These are phyloP conservation scores for Echinarachnius parma DNA, from an alignment of 53 echinoderm and acorn worm genomes.

Conservation along the genomic window DNA sequence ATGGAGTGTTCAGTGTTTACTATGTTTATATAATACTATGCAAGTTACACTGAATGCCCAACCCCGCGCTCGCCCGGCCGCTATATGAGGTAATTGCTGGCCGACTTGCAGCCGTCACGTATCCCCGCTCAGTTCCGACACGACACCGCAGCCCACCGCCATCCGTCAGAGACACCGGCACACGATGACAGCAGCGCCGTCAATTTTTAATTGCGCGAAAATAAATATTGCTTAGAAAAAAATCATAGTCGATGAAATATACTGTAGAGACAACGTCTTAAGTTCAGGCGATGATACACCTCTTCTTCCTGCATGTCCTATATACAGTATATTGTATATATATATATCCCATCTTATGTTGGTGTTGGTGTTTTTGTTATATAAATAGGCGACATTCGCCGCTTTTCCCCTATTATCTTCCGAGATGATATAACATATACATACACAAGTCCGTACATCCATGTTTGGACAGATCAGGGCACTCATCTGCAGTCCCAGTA, in stretches of 20 bases:
- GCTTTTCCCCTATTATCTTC: too few species aligned
- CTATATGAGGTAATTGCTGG: constrained; percentile 2
- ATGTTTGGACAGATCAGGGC: too few species aligned
- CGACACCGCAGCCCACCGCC: neutral
- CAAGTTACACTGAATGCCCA: neutral
- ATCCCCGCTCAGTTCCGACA: neutral
- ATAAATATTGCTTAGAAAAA: constrained; percentile 35
- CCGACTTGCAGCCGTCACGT: constrained; percentile 21
- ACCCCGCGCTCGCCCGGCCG: neutral
- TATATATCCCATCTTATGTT: too few species aligned
- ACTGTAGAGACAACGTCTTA: constrained; percentile 19
- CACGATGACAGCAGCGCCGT: constrained; percentile 26
- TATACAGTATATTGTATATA: too few species aligned
- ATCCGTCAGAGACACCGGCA: constrained; percentile 15
- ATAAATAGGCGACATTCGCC: too few species aligned
- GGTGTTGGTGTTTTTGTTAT: too few species aligned
- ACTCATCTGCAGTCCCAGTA: too few species aligned
- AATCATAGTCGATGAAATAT: constrained; percentile 22
- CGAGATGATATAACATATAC: too few species aligned
- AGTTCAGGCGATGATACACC: constrained; percentile 16
- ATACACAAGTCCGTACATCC: too few species aligned
- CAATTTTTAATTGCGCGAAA: constrained; percentile 36
- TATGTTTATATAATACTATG: too few species aligned
- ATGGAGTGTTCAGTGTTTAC: too few species aligned
- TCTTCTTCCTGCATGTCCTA: too few species aligned